Evolutionary conservation across 1,140 invertebrate genomes (phyloP).

Genomic region (Olivierus martensii): DNA sequence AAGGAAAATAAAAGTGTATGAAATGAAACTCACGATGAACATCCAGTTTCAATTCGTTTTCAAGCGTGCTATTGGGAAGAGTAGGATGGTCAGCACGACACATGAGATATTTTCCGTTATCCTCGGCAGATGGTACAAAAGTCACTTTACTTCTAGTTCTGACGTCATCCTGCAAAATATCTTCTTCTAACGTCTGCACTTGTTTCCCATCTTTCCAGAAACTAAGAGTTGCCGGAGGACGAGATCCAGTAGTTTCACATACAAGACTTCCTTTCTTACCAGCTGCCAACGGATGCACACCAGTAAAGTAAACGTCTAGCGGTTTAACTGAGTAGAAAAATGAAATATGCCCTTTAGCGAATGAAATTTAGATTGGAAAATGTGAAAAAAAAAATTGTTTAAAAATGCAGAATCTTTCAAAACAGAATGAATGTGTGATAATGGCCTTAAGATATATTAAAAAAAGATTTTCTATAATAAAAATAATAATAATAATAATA

Average conservation of each 20-base stretch:
- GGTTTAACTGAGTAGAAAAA: conserved; percentile 53
- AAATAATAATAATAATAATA: too few relatives aligned
- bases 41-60: conserved; percentile 48
- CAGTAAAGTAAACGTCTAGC: conserved; percentile 53
- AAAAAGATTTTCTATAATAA: too few relatives aligned
- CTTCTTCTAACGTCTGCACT: conserved; percentile 11
- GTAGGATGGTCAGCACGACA: conserved; percentile 66
- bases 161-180: conserved; percentile 18
- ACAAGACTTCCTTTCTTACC: conserved; percentile 20
- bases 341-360: neutral
- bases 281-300: conserved; percentile 16
- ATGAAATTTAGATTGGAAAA: too few relatives aligned
- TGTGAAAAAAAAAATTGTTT: too few relatives aligned
- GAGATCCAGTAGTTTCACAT: conserved; percentile 21
- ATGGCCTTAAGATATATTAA: too few relatives aligned
- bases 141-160: conserved; percentile 17
- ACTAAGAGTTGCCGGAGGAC: conserved; percentile 21
- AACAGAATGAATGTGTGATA: too few relatives aligned
- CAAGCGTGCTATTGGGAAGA: conserved; percentile 46
- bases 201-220: conserved; percentile 21
- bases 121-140: conserved; percentile 48
- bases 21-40: conserved; percentile 40
- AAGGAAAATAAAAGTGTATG: too few relatives aligned
- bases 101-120: conserved; percentile 65
- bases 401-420: too few relatives aligned